A percentile compares a stretch with the other conserved stretches of the same genome.
Conservation (phyloP, 1,140 invertebrate genomes). For the Bicyclus anynana region DNA sequence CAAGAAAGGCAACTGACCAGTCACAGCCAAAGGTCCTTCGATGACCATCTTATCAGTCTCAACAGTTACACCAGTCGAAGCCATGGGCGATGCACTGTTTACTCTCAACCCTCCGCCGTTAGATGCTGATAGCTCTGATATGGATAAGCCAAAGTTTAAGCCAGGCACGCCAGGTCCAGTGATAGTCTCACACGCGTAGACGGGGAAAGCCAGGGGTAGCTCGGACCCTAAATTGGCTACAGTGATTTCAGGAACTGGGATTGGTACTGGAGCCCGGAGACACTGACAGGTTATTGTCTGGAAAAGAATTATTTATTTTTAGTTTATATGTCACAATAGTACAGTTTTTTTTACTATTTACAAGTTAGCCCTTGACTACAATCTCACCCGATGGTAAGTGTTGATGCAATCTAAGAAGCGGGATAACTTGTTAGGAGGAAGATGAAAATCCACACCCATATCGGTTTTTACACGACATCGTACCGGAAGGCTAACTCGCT, state of each 20-base stretch:
- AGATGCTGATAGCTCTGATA: conserved; percentile 20
- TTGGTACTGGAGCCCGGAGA: not conserved
- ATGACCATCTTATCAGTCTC: conserved; percentile 38
- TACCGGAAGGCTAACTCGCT: too few species aligned
- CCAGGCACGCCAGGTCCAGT: not conserved
- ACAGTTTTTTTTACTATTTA: not conserved
- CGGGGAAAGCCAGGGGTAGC: not conserved
- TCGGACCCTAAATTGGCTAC: not conserved
- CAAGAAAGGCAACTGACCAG: conserved; percentile 40
- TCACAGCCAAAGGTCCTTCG: conserved; percentile 35
- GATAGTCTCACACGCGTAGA: too few species aligned
- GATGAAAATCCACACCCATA: too few species aligned
- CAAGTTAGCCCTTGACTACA: too few species aligned
- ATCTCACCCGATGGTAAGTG: too few species aligned
- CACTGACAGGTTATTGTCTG: not conserved
- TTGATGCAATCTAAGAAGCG: too few species aligned
- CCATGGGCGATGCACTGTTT: conserved; percentile 37
- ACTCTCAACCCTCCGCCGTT: conserved; percentile 31
- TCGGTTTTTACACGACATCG: too few species aligned
- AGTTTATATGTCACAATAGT: not conserved
- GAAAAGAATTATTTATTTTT: not conserved
- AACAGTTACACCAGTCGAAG: conserved; percentile 36
- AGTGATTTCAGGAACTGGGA: not conserved
- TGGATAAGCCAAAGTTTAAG: conserved; percentile 15
- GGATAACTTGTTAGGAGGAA: too few species aligned